phyloP scores from a whole-genome alignment of 2,888 invertebrate genomes.

The Dryobota labecula region DNA sequence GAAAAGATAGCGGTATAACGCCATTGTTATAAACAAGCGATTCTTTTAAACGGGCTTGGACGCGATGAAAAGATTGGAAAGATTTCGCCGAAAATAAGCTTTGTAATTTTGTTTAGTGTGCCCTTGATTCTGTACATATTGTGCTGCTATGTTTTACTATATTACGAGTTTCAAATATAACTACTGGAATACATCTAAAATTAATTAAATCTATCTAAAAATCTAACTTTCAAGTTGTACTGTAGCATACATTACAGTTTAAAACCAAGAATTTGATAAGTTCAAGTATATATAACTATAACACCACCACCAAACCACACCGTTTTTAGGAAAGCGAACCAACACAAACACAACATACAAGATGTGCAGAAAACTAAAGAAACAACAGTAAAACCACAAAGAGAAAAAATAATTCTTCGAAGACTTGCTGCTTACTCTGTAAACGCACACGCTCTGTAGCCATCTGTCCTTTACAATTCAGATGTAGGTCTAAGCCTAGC shows the following conservation, averaged over 20 bases:
- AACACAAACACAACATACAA: constrained; percentile 56
- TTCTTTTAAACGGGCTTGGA: not conserved
- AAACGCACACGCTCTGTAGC: constrained; percentile 39
- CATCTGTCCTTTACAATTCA: constrained; percentile 54
- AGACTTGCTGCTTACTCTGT: constrained; percentile 45
- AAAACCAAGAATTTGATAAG: constrained; percentile 27
- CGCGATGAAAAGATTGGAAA: not conserved
- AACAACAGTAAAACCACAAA: constrained; percentile 33
- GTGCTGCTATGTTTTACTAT: constrained; percentile 30
- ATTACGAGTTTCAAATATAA: constrained; percentile 12
- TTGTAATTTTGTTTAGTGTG: constrained; percentile 2
- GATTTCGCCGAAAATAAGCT: not conserved
- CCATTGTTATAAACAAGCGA: not conserved
- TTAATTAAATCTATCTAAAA: constrained; percentile 31
- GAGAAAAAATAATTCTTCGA: constrained; percentile 16
- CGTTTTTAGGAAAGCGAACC: constrained; percentile 48
- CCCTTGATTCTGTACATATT: constrained; percentile 13
- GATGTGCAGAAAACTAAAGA: constrained; percentile 47
- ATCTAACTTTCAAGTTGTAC: constrained; percentile 14
- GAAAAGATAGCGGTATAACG: not conserved
- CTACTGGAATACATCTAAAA: constrained; percentile 33
- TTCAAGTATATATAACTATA: constrained; percentile 11
- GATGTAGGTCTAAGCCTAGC: constrained; percentile 22
- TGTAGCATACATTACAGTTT: constrained; percentile 29
- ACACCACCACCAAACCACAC: constrained; percentile 57